These are phyloP conservation scores for Pseudopodoces humilis DNA, from an alignment of 2,113 vertebrate genomes.

Conservation along the genomic window DNA sequence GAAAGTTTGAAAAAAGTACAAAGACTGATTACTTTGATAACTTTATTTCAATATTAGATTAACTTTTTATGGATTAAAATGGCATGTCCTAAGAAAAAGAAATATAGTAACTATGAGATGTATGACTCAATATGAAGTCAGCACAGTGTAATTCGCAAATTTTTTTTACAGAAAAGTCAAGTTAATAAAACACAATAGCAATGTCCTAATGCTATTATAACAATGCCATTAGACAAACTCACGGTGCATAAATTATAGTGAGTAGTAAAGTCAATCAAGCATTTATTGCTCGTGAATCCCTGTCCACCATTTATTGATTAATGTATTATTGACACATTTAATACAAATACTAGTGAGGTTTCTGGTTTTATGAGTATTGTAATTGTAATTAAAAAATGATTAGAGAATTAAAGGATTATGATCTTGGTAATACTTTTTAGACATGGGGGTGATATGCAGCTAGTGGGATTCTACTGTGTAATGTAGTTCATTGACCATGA, in stretches of 20 bases:
- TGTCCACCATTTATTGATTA: neutral
- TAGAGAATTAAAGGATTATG: neutral
- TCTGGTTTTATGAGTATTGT: neutral
- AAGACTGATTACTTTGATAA: conserved; percentile 2
- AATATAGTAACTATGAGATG: neutral
- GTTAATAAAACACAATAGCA: neutral
- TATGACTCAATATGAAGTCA: neutral
- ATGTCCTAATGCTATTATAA: neutral
- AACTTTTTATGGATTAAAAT: neutral
- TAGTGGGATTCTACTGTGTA: neutral
- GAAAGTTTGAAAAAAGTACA: neutral
- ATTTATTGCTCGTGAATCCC: neutral
- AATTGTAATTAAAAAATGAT: neutral
- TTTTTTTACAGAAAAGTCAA: neutral
- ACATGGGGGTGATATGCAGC: neutral
- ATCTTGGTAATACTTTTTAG: neutral
- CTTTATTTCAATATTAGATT: conserved; percentile 27
- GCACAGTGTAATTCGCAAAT: neutral
- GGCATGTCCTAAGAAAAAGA: neutral
- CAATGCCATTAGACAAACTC: neutral
- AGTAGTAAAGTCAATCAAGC: neutral
- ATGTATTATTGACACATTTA: neutral
- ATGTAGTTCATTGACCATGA: neutral
- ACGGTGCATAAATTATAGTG: neutral
- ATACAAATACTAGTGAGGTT: neutral